phyloP scores from a whole-genome alignment of 2,888 invertebrate species.

The Cephalotes varians region DNA sequence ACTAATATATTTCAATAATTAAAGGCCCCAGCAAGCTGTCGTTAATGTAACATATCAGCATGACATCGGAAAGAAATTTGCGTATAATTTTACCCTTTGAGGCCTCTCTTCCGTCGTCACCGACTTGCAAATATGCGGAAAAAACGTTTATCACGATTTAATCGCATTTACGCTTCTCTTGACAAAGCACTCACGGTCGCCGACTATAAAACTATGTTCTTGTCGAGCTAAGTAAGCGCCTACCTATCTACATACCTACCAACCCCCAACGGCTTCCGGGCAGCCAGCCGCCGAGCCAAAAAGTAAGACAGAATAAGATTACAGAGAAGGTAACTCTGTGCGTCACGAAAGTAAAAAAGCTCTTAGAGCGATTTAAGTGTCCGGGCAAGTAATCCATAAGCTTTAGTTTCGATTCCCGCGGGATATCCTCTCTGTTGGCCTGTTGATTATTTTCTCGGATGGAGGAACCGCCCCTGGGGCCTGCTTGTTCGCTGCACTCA shows the following conservation, averaged over 20 bases:
- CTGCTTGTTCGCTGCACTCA: conserved; percentile 44
- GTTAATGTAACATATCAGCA: neutral
- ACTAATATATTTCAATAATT: conserved; percentile 14
- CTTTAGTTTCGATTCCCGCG: conserved; percentile 49
- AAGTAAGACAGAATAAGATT: conserved; percentile 51
- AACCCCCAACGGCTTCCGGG: conserved; percentile 24
- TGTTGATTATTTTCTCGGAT: conserved; percentile 51
- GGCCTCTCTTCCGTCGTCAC: neutral
- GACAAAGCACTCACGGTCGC: conserved; percentile 23
- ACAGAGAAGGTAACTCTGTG: conserved; percentile 44
- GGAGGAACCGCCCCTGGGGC: neutral
- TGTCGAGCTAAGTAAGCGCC: conserved; percentile 45
- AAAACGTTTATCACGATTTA: conserved; percentile 41
- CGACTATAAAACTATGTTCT: conserved; percentile 50
- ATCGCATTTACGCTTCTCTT: conserved; percentile 40
- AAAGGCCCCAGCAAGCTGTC: neutral
- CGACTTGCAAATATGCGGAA: conserved; percentile 20
- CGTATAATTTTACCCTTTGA: neutral
- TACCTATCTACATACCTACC: conserved; percentile 9
- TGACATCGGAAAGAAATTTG: conserved; percentile 9
- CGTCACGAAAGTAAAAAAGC: conserved; percentile 47
- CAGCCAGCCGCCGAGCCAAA: conserved; percentile 29
- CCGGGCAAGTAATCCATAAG: conserved; percentile 52
- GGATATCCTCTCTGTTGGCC: conserved; percentile 38
- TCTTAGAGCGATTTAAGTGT: conserved; percentile 53